A percentile compares a stretch with the other conserved stretches of the same genome.
Evolutionary conservation across 2,797 vertebrate species (phyloP).

Genomic region (Furcifer pardalis): DNA sequence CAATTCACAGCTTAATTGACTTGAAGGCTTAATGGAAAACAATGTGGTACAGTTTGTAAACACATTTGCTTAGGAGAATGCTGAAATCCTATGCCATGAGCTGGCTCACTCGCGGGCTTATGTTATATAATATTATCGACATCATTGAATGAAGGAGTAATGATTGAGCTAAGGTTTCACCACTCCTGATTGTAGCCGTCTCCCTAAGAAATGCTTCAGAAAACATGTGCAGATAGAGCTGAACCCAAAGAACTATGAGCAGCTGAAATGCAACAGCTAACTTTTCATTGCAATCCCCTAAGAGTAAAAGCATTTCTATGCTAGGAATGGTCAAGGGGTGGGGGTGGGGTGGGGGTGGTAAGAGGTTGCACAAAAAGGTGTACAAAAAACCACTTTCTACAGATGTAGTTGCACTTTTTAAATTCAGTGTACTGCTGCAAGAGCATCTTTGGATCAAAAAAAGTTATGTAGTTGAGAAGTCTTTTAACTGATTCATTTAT

Average conservation of each 20-base stretch:
- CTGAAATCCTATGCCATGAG: conserved; percentile 51
- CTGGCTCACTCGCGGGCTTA: conserved; percentile 61
- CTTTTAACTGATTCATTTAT: conserved; percentile 60
- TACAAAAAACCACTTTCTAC: not conserved
- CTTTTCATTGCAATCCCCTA: not conserved
- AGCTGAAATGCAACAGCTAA: not conserved
- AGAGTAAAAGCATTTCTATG: not conserved
- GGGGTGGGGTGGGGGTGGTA: no score
- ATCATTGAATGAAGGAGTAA: conserved; percentile 64
- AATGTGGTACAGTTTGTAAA: conserved; percentile 79
- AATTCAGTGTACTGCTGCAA: not conserved
- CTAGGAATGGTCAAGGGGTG: not conserved
- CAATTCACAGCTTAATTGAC: conserved; percentile 93
- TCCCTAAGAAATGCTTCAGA: conserved; percentile 68
- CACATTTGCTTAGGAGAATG: conserved; percentile 74
- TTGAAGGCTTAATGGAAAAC: conserved; percentile 92
- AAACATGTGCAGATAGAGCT: conserved; percentile 42
- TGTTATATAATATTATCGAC: conserved; percentile 71
- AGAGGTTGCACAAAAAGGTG: not conserved
- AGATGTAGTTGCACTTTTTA: not conserved
- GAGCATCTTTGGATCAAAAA: not conserved
- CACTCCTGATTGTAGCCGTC: conserved; percentile 64
- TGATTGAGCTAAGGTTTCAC: conserved; percentile 53
- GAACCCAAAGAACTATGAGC: not conserved
- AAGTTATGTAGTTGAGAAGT: conserved; percentile 68